phyloP scores from a whole-genome alignment of 2,113 vertebrate species.

The Asarcornis scutulata region DNA sequence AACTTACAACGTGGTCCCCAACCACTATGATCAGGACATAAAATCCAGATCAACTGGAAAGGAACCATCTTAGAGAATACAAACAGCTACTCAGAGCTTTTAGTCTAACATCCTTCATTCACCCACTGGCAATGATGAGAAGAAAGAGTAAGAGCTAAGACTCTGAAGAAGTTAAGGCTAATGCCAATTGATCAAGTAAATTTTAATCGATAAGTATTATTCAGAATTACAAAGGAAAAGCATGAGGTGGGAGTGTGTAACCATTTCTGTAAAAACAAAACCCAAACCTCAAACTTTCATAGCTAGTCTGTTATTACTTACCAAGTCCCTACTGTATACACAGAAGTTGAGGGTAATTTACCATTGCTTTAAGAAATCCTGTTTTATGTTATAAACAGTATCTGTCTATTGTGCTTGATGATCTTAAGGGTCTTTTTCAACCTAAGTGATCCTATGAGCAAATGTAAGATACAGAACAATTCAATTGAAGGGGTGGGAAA shows the following conservation, averaged over 20 bases:
- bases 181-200: not conserved
- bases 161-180: not conserved
- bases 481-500: not conserved
- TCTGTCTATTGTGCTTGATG: not conserved
- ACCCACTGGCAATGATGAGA: not conserved
- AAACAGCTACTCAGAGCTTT: not conserved
- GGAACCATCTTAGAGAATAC: not conserved
- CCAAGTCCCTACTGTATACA: not conserved
- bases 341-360: not conserved
- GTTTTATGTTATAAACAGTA: not conserved
- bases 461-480: not conserved
- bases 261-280: not conserved
- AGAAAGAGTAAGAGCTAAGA: not conserved
- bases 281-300: not conserved
- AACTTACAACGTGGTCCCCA: not conserved
- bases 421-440: not conserved
- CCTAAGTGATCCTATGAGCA: not conserved
- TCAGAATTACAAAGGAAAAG: not conserved
- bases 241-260: not conserved
- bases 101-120: not conserved
- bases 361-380: not conserved
- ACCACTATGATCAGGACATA: not conserved
- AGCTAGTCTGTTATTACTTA: not conserved
- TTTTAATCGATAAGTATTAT: not conserved
- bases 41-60: not conserved